These are phyloP conservation scores for Scalopus aquaticus DNA, from an alignment of 2,113 vertebrate genomes.

Conservation along the genomic window DNA sequence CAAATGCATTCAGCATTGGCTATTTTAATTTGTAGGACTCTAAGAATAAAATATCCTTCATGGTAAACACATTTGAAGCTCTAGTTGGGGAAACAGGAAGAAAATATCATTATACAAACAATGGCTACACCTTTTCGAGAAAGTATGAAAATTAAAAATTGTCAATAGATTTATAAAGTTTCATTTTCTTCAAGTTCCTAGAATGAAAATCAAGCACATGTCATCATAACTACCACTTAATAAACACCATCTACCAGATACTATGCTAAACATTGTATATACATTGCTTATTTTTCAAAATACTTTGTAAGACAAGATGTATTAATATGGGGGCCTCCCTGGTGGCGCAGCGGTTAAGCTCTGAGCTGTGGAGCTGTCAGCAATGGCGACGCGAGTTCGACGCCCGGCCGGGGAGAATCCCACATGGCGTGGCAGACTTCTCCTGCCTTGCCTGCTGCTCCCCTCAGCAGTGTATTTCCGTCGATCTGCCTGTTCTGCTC, in stretches of 20 bases:
- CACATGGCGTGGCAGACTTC: too few species aligned
- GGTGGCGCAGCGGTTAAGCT: too few species aligned
- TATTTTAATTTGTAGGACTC: slow-evolving; percentile 42
- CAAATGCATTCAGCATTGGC: not conserved
- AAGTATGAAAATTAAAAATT: not conserved
- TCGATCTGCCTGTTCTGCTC: too few species aligned
- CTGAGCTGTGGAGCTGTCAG: too few species aligned
- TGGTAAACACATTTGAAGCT: not conserved
- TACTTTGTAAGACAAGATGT: not conserved
- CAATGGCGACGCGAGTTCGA: too few species aligned
- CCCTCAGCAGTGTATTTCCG: too few species aligned
- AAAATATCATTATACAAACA: not conserved
- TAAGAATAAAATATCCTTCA: slow-evolving; percentile 17
- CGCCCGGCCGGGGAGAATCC: too few species aligned
- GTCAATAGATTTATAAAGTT: not conserved
- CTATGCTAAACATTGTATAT: not conserved
- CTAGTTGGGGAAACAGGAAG: slow-evolving; percentile 7
- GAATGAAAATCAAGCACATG: not conserved
- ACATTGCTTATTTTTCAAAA: not conserved
- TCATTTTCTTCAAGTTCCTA: slow-evolving; percentile 15
- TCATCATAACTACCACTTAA: not conserved
- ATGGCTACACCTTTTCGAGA: not conserved
- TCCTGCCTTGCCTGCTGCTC: too few species aligned
- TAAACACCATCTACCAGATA: not conserved
- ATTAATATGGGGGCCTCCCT: too few species aligned